phyloP scores from a whole-genome alignment of 2,113 vertebrate species.

The Cygnus buccinator region DNA sequence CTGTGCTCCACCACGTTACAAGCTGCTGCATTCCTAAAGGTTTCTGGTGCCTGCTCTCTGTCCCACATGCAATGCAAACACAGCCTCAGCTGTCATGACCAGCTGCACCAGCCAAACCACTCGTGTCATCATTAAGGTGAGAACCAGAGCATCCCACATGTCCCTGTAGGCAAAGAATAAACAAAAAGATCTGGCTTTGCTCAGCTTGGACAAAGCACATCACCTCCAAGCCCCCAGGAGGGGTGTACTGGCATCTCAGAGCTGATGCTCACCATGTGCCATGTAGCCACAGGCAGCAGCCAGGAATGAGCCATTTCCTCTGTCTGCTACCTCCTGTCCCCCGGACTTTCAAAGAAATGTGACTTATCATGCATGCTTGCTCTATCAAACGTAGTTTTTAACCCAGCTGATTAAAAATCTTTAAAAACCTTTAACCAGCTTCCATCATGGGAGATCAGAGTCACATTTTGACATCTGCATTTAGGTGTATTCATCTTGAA shows the following conservation, averaged over 20 bases:
- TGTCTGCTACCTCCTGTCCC: neutral
- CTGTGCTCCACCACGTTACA: neutral
- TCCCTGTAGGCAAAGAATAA: neutral
- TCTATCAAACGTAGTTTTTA: neutral
- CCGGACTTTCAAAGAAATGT: neutral
- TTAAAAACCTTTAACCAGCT: neutral
- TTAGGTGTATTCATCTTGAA: neutral
- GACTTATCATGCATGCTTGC: neutral
- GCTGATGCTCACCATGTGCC: neutral
- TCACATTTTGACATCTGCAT: accelerated
- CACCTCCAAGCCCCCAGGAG: neutral
- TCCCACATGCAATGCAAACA: neutral
- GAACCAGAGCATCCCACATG: neutral
- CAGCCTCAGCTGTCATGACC: neutral
- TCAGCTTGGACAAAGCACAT: neutral
- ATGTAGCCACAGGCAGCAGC: neutral
- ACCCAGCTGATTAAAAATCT: neutral
- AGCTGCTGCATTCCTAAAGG: neutral
- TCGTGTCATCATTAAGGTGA: neutral
- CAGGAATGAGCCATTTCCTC: neutral
- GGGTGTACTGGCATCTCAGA: neutral
- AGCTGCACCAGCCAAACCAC: neutral
- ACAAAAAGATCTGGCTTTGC: neutral
- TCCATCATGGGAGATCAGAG: neutral
- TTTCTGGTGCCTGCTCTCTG: neutral